phyloP scores from a whole-genome alignment of 2,113 vertebrate species.

The Capreolus pygargus region DNA sequence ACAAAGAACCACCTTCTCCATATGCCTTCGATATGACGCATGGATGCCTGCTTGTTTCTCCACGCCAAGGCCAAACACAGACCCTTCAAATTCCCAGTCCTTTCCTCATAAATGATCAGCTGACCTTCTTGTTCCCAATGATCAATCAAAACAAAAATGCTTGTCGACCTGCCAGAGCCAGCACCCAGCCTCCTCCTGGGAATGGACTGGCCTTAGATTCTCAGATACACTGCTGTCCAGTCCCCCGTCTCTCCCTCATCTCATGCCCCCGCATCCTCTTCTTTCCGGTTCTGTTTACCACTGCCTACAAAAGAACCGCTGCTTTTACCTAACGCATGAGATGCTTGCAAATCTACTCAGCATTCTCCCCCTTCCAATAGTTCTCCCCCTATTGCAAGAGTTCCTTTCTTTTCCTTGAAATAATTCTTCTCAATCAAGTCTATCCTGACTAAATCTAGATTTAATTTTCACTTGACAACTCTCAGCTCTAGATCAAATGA shows the following conservation, averaged over 20 bases:
- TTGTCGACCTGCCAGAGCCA: background rate
- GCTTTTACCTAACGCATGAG: background rate
- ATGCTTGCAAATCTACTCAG: accelerated
- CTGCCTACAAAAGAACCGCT: background rate
- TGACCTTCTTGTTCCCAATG: background rate
- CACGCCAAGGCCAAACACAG: background rate
- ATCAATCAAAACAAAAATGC: background rate
- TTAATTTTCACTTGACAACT: background rate
- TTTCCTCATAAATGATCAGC: background rate
- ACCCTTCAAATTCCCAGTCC: background rate
- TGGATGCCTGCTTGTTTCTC: background rate
- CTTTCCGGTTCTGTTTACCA: background rate
- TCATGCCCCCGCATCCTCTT: background rate
- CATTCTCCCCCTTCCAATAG: background rate
- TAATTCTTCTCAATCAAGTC: background rate
- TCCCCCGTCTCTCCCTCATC: accelerated
- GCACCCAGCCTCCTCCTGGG: background rate
- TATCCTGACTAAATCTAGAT: background rate
- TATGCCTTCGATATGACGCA: background rate
- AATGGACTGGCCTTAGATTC: background rate
- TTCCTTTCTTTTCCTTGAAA: background rate
- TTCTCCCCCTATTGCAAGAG: too few species aligned
- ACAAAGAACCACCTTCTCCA: background rate
- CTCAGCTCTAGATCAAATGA: background rate
- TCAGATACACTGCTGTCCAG: background rate